Evolutionary conservation across 2,797 vertebrate species (phyloP), one percentile per base, ranked within the genome.

Genomic region (Crenuchus spilurus): DNA sequence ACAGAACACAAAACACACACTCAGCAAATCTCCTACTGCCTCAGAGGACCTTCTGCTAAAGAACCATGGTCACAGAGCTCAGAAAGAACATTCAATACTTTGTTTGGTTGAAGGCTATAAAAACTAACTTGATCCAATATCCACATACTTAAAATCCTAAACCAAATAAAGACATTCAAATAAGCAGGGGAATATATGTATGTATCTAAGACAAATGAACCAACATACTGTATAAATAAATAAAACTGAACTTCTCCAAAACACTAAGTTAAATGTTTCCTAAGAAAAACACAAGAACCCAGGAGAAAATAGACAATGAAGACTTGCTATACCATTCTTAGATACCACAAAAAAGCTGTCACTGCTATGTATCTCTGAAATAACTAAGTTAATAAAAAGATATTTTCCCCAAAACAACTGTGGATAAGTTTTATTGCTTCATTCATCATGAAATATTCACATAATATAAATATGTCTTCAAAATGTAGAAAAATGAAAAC

Each of bases 1-100:
- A 73, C n/a, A 68, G 22, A 57, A 63, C 26, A 37, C 61, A 63
- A 44, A 33, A 14, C 18, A 6, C 28, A 51, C 44, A 33, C 39
- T 77, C 24, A 58, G 41, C 28, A 70, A 63, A 70, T 70, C 31
- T 61, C 42, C 16, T 13, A 26, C 2, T 41, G 28, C 54, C 48
- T 42, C 46, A 46, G 35, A 52, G 28, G 24, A 16, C n/a, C 6
- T 52, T 42, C 26, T 46, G 10, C 35, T 58, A 31, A 55, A 73
- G 51, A 75, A 63, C 44, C 46, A 62, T n/a, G n/a, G 16, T 18
- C 42, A 48, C 42, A 37, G 28, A 41, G 42, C 39, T 5, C 31
- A 31, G 35, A 33, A 14, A 49, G 55, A 24, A 37, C 30, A 49
- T 24, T 30, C 22, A 35, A 30, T 24, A 55, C 16, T 41, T 39